These are phyloP conservation scores for Neuroscelio doddi DNA, from an alignment of 2,888 invertebrate genomes.

Conservation along the genomic window DNA sequence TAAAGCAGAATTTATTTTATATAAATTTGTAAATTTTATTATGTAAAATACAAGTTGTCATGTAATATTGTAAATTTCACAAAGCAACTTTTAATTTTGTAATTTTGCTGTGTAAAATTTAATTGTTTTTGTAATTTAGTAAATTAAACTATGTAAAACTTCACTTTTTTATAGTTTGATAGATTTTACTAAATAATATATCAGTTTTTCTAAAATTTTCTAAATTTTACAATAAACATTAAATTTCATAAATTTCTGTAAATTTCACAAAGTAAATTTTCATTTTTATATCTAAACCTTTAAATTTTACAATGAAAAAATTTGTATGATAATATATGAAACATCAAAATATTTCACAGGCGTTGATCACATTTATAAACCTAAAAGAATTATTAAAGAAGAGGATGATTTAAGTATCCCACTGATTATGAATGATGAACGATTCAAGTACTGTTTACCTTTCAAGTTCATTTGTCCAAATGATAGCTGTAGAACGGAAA, in stretches of 20 bases:
- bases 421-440: conserved; percentile 72
- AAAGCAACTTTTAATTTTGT: too few relatives aligned
- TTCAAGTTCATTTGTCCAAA: conserved; percentile 78
- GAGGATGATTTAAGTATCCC: conserved; percentile 56
- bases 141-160: too few relatives aligned
- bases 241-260: not conserved
- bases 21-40: too few relatives aligned
- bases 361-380: conserved; percentile 58
- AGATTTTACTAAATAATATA: not conserved
- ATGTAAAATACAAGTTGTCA: too few relatives aligned
- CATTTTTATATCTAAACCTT: conserved; percentile 7
- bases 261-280: not conserved
- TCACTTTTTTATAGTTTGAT: conserved; percentile 3
- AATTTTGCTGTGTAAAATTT: too few relatives aligned
- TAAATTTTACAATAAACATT: too few relatives aligned
- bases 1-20: too few relatives aligned
- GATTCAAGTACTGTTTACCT: conserved; percentile 76
- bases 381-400: conserved; percentile 55
- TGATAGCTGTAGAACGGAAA: conserved; percentile 70
- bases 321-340: not conserved
- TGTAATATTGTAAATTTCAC: too few relatives aligned
- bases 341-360: conserved; percentile 47
- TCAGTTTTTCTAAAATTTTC: too few relatives aligned
- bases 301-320: too few relatives aligned
- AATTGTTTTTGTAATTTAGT: too few relatives aligned